Evolutionary conservation across 2,113 vertebrate genomes (phyloP).

Genomic region (Piaya cayana): DNA sequence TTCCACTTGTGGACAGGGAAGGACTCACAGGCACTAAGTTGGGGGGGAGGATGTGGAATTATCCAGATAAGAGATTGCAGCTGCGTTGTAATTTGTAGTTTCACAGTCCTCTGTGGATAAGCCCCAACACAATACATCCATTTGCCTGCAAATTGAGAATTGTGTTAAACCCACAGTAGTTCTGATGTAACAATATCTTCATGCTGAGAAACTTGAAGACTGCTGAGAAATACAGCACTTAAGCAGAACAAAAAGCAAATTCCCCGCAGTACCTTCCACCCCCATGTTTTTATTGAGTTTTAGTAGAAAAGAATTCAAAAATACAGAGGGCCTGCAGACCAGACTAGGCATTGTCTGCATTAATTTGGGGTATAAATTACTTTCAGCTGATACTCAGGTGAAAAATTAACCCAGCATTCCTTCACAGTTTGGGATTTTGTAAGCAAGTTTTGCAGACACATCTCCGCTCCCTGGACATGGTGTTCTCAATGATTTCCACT

Average conservation of each 20-base stretch:
- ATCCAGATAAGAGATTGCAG: slow-evolving; percentile 54
- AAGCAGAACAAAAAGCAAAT: slow-evolving; percentile 74
- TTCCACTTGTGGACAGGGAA: not conserved
- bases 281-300: slow-evolving; percentile 70
- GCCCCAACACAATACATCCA: slow-evolving; percentile 72
- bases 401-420: slow-evolving; percentile 57
- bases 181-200: slow-evolving; percentile 73
- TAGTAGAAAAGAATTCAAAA: slow-evolving; percentile 67
- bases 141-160: slow-evolving; percentile 75
- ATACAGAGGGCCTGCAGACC: slow-evolving; percentile 58
- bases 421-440: not conserved
- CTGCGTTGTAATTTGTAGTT: slow-evolving; percentile 70
- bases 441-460: not conserved
- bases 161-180: slow-evolving; percentile 70
- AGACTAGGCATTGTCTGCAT: slow-evolving; percentile 61
- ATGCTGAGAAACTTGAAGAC: slow-evolving; percentile 72
- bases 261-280: slow-evolving; percentile 71
- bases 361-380: slow-evolving; percentile 69
- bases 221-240: slow-evolving; percentile 74
- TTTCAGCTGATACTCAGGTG: slow-evolving; percentile 41
- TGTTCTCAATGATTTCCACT: not conserved
- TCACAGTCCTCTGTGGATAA: slow-evolving; percentile 68
- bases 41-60: not conserved
- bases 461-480: not conserved
- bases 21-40: not conserved